These are phyloP conservation scores for Oryzias javanicus DNA, from an alignment of 2,113 vertebrate species.

Conservation along the genomic window DNA sequence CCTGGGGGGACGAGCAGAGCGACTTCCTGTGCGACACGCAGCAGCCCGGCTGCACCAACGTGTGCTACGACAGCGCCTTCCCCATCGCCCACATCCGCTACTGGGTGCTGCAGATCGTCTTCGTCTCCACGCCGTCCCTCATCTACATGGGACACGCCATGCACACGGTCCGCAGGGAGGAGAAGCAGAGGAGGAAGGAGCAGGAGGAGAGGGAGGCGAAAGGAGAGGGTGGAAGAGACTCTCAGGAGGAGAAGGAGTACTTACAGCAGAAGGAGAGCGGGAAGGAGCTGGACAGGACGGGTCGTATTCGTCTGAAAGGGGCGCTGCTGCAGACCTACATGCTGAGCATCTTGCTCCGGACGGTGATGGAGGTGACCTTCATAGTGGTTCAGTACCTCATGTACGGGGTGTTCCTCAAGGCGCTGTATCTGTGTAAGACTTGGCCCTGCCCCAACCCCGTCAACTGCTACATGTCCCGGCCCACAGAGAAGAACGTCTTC, in stretches of 20 bases:
- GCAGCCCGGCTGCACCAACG: slow-evolving; percentile 93
- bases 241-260: slow-evolving; percentile 69
- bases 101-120: slow-evolving; percentile 97
- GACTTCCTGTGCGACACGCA: slow-evolving; percentile 93
- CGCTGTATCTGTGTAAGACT: slow-evolving; percentile 84
- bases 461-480: slow-evolving; percentile 95
- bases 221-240: slow-evolving; percentile 37
- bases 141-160: slow-evolving; percentile 95
- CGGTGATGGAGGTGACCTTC: slow-evolving; percentile 91
- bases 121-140: slow-evolving; percentile 93
- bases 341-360: slow-evolving; percentile 91
- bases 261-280: slow-evolving; percentile 75
- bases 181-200: slow-evolving; percentile 81
- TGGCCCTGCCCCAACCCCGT: slow-evolving; percentile 91
- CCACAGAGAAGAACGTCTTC: slow-evolving; percentile 97
- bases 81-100: slow-evolving; percentile 97
- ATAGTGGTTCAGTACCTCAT: slow-evolving; percentile 90
- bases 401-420: slow-evolving; percentile 89
- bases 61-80: slow-evolving; percentile 95
- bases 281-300: slow-evolving; percentile 67
- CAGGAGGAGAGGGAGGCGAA: slow-evolving; percentile 61
- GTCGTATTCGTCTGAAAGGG: slow-evolving; percentile 82
- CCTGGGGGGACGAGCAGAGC: slow-evolving; percentile 95
- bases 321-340: slow-evolving; percentile 89
- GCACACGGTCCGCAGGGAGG: slow-evolving; percentile 88